phyloP scores from a whole-genome alignment of 2,797 vertebrate species.

The Dromococcyx pavoninus region DNA sequence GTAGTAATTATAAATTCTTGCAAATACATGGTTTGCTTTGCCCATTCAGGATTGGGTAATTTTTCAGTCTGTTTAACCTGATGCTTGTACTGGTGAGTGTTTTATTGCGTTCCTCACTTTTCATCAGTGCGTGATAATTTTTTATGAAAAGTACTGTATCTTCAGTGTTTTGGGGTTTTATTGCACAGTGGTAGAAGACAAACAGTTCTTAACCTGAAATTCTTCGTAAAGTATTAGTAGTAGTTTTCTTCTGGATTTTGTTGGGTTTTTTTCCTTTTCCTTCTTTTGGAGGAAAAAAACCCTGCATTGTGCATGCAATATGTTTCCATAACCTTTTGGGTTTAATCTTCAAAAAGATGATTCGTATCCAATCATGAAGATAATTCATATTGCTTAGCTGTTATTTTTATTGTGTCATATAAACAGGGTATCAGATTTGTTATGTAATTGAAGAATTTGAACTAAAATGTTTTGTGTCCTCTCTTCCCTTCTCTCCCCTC shows the following conservation, averaged over 20 bases:
- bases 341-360: not conserved
- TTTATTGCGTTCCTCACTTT: not conserved
- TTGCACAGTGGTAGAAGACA: not conserved
- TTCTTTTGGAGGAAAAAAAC: not conserved
- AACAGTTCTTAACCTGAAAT: not conserved
- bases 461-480: not conserved
- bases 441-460: not conserved
- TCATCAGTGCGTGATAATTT: not conserved
- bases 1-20: not conserved
- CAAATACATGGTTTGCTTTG: not conserved
- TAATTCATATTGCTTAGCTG: not conserved
- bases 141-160: not conserved
- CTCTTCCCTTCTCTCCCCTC: not conserved
- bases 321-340: not conserved
- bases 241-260: not conserved
- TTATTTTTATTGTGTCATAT: not conserved
- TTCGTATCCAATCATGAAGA: accelerated
- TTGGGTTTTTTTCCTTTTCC: not conserved
- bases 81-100: not conserved
- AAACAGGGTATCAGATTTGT: not conserved
- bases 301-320: not conserved
- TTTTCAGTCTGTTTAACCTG: not conserved
- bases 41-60: not conserved
- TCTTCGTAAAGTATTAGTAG: too few relatives aligned
- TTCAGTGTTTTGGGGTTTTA: accelerated